Conservation (phyloP, 2,113 vertebrate genomes). For the Cettia cetti region DNA sequence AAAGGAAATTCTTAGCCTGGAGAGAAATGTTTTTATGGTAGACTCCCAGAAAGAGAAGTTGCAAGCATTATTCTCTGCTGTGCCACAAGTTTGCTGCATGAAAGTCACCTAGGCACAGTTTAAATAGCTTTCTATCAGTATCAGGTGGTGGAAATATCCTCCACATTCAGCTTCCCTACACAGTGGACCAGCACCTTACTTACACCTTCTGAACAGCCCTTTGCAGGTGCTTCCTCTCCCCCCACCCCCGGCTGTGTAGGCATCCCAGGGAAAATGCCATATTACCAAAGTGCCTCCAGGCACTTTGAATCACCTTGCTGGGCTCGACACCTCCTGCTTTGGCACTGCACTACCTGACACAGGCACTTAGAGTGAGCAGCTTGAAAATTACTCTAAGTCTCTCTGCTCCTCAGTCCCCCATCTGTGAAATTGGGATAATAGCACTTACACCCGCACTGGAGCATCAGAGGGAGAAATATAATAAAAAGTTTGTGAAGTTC, state of each 20-base stretch:
- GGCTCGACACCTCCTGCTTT: neutral
- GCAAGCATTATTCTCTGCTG: neutral
- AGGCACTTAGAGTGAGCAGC: slow-evolving; percentile 24
- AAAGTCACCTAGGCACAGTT: neutral
- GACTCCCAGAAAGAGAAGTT: neutral
- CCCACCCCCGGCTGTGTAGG: neutral
- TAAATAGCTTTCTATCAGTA: neutral
- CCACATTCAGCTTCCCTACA: neutral
- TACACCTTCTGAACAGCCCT: neutral
- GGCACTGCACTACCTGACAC: neutral
- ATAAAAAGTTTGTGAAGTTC: slow-evolving; percentile 61
- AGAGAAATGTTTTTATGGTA: slow-evolving; percentile 21
- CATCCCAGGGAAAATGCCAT: neutral
- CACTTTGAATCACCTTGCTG: slow-evolving; percentile 6
- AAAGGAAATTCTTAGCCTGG: slow-evolving; percentile 31
- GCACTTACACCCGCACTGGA: neutral
- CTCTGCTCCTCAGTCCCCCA: slow-evolving; percentile 19
- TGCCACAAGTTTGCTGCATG: neutral
- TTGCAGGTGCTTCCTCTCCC: neutral
- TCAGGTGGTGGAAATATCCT: neutral
- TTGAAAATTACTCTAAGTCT: slow-evolving; percentile 43
- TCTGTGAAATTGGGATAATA: slow-evolving; percentile 58
- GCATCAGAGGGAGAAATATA: slow-evolving; percentile 16
- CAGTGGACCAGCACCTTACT: neutral
- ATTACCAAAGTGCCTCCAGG: neutral